A percentile compares a stretch with the other conserved stretches of the same genome.
Conservation (phyloP, 2,888 invertebrate genomes). For the Thereva unica region DNA sequence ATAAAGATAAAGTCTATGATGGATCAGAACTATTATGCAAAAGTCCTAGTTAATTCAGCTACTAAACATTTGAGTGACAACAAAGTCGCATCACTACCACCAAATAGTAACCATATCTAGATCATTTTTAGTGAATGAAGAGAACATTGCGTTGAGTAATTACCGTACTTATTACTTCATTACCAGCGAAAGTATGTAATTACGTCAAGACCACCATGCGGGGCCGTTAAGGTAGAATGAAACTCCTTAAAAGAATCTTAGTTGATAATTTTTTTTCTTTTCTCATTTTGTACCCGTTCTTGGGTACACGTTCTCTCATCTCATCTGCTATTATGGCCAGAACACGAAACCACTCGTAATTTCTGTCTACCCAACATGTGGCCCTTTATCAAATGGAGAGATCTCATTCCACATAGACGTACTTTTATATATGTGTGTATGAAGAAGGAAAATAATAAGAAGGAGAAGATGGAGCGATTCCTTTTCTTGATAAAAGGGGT, state of each 20-base stretch:
- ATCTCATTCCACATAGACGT: background rate
- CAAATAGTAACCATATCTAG: no score
- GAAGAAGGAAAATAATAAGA: background rate
- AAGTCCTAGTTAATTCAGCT: no score
- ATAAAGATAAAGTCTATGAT: no score
- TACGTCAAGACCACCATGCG: conserved; percentile 15
- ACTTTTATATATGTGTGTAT: background rate
- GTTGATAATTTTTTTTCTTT: conserved; percentile 16
- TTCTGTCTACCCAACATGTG: conserved; percentile 29
- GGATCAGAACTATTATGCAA: no score
- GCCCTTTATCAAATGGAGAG: background rate
- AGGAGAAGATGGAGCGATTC: background rate
- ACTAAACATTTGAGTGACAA: no score
- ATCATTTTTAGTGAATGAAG: no score
- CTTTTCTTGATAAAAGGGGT: background rate
- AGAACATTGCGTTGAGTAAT: conserved; percentile 33
- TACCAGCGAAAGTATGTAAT: conserved; percentile 37
- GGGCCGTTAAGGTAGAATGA: conserved; percentile 1
- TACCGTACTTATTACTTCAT: conserved; percentile 40
- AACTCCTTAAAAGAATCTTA: conserved; percentile 2
- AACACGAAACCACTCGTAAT: conserved; percentile 22
- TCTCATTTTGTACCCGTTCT: background rate
- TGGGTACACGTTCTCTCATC: background rate
- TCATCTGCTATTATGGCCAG: conserved; percentile 9
- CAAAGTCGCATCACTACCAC: no score